Evolutionary conservation across 37 sponge, comb jelly and placozoan genomes (phyloP).

Genomic region (Eunapius fragilis): DNA sequence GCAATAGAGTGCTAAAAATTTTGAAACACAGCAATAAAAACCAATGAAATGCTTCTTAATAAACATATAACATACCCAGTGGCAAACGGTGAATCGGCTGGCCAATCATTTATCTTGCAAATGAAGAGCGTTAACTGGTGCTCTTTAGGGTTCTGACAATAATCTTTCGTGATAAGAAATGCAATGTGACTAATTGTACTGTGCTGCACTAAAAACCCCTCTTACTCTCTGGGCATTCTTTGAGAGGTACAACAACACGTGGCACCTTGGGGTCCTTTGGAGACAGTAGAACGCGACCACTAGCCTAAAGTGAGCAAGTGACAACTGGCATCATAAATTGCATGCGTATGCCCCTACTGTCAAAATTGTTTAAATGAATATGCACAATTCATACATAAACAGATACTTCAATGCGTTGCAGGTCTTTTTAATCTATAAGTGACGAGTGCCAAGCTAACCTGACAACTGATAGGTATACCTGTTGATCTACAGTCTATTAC

Average conservation of each 20-base stretch:
- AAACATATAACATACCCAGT: too few species aligned
- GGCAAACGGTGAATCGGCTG: conserved; percentile 60
- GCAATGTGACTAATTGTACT: background rate
- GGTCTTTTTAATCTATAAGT: too few species aligned
- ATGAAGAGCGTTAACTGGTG: conserved; percentile 70
- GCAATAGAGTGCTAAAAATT: conserved; percentile 66
- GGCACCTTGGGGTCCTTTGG: conserved; percentile 85
- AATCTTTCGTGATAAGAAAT: conserved; percentile 28
- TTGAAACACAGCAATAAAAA: too few species aligned
- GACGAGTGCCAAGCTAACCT: too few species aligned
- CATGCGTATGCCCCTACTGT: too few species aligned
- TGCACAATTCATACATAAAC: too few species aligned
- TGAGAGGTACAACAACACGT: conserved; percentile 77
- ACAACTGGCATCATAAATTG: too few species aligned
- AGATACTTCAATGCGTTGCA: too few species aligned
- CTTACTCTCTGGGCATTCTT: conserved; percentile 76
- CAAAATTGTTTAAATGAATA: too few species aligned
- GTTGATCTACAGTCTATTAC: too few species aligned
- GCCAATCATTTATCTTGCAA: conserved; percentile 54
- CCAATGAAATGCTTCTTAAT: too few species aligned
- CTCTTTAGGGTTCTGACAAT: conserved; percentile 39
- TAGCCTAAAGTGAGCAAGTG: background rate
- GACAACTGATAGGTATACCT: too few species aligned
- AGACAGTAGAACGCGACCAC: conserved; percentile 59
- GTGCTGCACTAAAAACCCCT: background rate